Conservation (phyloP, 2,113 vertebrate genomes). For the Epinephelus lanceolatus region DNA sequence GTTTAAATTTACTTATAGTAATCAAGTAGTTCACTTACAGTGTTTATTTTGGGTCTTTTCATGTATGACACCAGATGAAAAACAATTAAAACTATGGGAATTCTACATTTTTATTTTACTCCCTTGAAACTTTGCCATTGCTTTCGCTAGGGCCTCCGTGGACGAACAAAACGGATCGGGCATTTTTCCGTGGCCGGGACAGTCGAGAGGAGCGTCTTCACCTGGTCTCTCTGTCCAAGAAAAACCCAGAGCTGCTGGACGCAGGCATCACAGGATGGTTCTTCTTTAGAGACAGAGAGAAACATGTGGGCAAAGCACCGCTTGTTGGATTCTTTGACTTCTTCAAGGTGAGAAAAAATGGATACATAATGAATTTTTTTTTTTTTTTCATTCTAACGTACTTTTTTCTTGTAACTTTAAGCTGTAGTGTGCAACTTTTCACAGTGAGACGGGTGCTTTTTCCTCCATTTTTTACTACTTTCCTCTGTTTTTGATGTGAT, state of each 20-base stretch:
- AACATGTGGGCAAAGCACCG: constrained; percentile 88
- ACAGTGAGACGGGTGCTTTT: background rate
- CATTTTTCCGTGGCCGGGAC: constrained; percentile 93
- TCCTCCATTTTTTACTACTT: background rate
- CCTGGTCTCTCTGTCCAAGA: constrained; percentile 88
- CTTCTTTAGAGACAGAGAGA: constrained; percentile 94
- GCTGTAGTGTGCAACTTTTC: background rate
- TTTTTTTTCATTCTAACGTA: background rate
- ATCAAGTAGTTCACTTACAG: too few species aligned
- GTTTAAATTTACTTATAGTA: too few species aligned
- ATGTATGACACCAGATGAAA: too few species aligned
- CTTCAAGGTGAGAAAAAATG: constrained; percentile 88
- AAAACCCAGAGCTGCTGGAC: constrained; percentile 91
- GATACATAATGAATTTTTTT: too few species aligned
- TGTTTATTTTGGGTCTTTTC: too few species aligned
- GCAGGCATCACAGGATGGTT: constrained; percentile 96
- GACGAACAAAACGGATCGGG: constrained; percentile 90
- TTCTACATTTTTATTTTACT: too few species aligned
- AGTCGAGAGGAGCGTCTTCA: constrained; percentile 92
- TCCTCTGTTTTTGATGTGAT: background rate
- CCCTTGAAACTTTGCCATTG: too few species aligned
- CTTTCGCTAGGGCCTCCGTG: constrained; percentile 86
- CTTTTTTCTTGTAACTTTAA: background rate
- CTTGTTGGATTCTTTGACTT: constrained; percentile 97
- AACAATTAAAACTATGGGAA: too few species aligned